Conservation (phyloP, 2,797 vertebrate genomes). For the Paedocypris micromegethes region DNA sequence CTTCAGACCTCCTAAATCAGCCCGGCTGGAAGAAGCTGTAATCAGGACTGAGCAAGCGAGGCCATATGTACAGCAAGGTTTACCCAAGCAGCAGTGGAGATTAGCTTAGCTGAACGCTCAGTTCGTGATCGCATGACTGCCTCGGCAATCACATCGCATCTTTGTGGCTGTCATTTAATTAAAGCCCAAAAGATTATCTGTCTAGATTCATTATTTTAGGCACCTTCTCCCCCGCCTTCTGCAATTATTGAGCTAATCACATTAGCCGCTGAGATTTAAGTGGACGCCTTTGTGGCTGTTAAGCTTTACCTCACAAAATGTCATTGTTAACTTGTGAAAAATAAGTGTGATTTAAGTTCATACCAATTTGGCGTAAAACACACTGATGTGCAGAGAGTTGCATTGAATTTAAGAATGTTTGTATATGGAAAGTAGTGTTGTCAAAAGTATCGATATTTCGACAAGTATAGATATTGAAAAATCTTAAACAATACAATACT, state of each 20-base stretch:
- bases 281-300: background rate
- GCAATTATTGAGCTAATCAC: slow-evolving; percentile 39
- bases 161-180: slow-evolving; percentile 57
- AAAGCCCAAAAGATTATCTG: slow-evolving; percentile 60
- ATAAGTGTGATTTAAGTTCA: too few relatives aligned
- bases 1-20: slow-evolving; percentile 54
- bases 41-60: slow-evolving; percentile 47
- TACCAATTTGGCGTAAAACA: too few relatives aligned
- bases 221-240: slow-evolving; percentile 24
- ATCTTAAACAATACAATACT: too few relatives aligned
- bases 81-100: slow-evolving; percentile 49
- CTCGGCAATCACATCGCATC: slow-evolving; percentile 40
- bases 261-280: slow-evolving; percentile 34
- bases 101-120: slow-evolving; percentile 43
- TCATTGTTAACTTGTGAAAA: too few relatives aligned
- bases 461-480: too few relatives aligned
- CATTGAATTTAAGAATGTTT: too few relatives aligned
- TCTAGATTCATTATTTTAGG: slow-evolving; percentile 50
- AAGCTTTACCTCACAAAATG: too few relatives aligned
- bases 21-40: slow-evolving; percentile 55
- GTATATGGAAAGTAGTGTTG: too few relatives aligned
- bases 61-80: slow-evolving; percentile 56
- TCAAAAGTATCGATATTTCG: too few relatives aligned
- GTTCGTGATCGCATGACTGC: slow-evolving; percentile 36
- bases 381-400: too few relatives aligned